Percentiles rank a stretch among this genome's conserved stretches.
Evolutionary conservation across 2,888 invertebrate species (phyloP).

Genomic region (Drosophila anomelani): DNA sequence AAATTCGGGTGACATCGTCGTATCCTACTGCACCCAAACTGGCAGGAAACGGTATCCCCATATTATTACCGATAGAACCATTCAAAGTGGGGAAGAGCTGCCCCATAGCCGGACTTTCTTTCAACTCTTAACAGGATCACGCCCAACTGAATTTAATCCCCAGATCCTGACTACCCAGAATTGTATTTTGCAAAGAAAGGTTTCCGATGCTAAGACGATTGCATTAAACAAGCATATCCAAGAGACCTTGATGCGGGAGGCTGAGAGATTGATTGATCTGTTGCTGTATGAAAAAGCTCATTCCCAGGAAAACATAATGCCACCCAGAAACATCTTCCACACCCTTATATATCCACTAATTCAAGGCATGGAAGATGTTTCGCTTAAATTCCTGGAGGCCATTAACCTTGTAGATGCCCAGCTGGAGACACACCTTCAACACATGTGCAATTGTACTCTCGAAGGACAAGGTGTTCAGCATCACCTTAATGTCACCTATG

Average conservation of each 20-base stretch:
- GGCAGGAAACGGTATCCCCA: constrained; percentile 10
- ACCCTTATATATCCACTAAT: background rate
- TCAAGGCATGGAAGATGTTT: background rate
- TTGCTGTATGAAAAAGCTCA: background rate
- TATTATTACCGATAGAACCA: rapidly evolving
- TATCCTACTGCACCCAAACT: constrained; percentile 7
- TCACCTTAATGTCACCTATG: background rate
- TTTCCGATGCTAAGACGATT: background rate
- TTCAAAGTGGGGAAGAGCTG: no score
- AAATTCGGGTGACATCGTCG: no score
- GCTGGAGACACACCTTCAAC: background rate
- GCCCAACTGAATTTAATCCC: no score
- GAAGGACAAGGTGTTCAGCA: background rate
- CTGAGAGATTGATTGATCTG: background rate
- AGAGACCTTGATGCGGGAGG: background rate
- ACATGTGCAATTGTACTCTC: background rate
- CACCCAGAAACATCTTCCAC: background rate
- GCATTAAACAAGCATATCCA: background rate
- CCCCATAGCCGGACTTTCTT: background rate
- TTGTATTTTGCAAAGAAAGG: constrained; percentile 1
- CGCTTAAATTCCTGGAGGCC: background rate
- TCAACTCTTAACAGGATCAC: background rate
- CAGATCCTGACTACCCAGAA: background rate
- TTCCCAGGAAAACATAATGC: background rate
- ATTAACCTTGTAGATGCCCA: background rate